Evolutionary conservation across 2,797 vertebrate genomes (phyloP), one percentile per base, ranked within the genome.

Genomic region (Saguinus oedipus): DNA sequence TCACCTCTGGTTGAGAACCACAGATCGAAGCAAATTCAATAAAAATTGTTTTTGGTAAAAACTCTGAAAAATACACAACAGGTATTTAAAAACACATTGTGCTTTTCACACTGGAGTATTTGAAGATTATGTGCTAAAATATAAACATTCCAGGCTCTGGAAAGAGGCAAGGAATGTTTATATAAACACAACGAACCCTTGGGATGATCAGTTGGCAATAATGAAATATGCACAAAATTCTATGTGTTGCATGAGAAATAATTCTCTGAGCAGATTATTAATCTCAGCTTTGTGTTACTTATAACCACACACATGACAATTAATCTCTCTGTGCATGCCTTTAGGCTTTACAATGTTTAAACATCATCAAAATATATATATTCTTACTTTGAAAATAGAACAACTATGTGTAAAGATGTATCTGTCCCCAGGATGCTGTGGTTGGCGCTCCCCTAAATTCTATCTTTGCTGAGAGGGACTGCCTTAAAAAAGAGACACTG

Each of bases 301-400:
- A 90, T 14, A 96, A 93, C 26, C 57, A 95, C 85, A 97, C 79
- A 86, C 1, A 5, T 46, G 84, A 84, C 96, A 97, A 90, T 98
- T 97, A 97, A 97, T 98, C 97, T 95, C 50, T 17, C 57, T 15
- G 5, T 87, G 53, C 95, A 95, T 5, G 57, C n/a, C 94, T 97
- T 89, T 75, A 95, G 97, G 95, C 76, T 94, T 57, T 11, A 75
- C 88, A 93, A 97, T 96, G 96, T 88, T 95, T 97, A 98, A 98
- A 97, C 88, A 96, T 36, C 88, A 74, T 82, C 0, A 8, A 94
- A 96, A 97, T 96, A 98, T 64, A 64, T 68, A 95, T 48, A 55
- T 97, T 97, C 97, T 95, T 97, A 95, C 97, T 64, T 17, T 97
- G 96, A 98, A 97, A 98, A 97, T 94, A 98, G 94, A 98, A 96